Conservation (phyloP, 2,888 invertebrate species). For the Lampropteryx suffumata region DNA sequence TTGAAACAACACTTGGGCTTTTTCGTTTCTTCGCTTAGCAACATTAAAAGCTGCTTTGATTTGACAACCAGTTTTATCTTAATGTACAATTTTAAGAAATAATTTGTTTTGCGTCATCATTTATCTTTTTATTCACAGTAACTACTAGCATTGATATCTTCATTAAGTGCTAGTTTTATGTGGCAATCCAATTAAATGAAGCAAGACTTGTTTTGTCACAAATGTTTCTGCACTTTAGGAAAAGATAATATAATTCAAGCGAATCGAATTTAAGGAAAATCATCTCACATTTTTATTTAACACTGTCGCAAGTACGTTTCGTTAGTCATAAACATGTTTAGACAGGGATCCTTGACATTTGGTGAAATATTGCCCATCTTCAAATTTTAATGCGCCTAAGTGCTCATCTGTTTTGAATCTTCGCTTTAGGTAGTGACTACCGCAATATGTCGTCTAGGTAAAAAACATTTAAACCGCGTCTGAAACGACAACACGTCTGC, state of each 20-base stretch:
- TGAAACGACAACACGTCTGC: slow-evolving; percentile 5
- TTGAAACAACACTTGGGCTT: slow-evolving; percentile 28
- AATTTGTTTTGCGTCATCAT: slow-evolving; percentile 13
- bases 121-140: slow-evolving; percentile 16
- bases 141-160: slow-evolving; percentile 10
- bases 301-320: slow-evolving; percentile 22
- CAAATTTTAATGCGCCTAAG: slow-evolving; percentile 26
- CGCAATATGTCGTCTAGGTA: slow-evolving; percentile 26
- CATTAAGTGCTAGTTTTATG: slow-evolving; percentile 16
- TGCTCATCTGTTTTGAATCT: slow-evolving; percentile 37
- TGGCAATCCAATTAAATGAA: slow-evolving; percentile 11
- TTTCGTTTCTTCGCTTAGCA: slow-evolving; percentile 25
- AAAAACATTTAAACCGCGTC: slow-evolving; percentile 25
- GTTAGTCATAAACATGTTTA: slow-evolving; percentile 36
- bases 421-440: slow-evolving; percentile 19
- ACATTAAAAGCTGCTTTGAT: slow-evolving; percentile 18
- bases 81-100: slow-evolving; percentile 22
- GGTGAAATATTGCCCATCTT: slow-evolving; percentile 34
- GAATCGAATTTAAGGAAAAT: slow-evolving; percentile 21
- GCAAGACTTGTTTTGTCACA: slow-evolving; percentile 5
- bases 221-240: not conserved
- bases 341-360: slow-evolving; percentile 38
- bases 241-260: not conserved
- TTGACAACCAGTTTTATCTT: slow-evolving; percentile 21
- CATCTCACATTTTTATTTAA: slow-evolving; percentile 17